phyloP scores from a whole-genome alignment of 2,888 invertebrate species.

The Acrobasis repandana region DNA sequence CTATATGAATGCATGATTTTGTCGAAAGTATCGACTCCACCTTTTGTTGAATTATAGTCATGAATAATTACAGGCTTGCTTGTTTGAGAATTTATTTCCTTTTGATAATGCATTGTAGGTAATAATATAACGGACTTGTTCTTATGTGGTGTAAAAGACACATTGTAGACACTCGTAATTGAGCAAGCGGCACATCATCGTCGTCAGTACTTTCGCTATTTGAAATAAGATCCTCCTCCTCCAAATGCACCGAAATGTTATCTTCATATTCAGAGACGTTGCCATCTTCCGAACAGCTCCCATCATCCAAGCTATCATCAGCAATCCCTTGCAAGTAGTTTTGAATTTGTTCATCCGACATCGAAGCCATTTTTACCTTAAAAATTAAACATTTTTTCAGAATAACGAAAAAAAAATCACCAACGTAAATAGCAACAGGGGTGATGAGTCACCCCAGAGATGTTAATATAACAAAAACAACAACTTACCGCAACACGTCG shows the following conservation, averaged over 20 bases:
- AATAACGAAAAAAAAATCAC: conserved; percentile 16
- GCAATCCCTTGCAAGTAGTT: conserved; percentile 14
- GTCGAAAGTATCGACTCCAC: too few species aligned
- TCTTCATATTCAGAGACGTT: conserved; percentile 20
- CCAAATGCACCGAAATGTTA: conserved; percentile 8
- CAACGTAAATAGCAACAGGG: conserved; percentile 20
- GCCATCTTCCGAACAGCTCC: conserved; percentile 3
- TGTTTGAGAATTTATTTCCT: too few species aligned
- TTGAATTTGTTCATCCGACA: conserved; percentile 12
- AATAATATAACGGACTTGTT: too few species aligned
- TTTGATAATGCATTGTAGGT: too few species aligned
- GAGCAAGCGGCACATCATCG: too few species aligned
- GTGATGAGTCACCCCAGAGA: conserved; percentile 17
- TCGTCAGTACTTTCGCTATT: conserved; percentile 9
- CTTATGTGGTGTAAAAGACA: too few species aligned
- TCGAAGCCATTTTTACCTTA: conserved; percentile 22
- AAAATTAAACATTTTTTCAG: not conserved
- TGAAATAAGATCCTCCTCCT: conserved; percentile 16
- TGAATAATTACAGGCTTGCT: too few species aligned
- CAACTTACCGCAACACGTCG: conserved; percentile 24
- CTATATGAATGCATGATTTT: too few species aligned
- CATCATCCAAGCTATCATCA: conserved; percentile 15
- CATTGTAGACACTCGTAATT: too few species aligned
- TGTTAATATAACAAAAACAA: conserved; percentile 20
- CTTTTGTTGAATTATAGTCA: too few species aligned